These are phyloP conservation scores for Lontra canadensis DNA, from an alignment of 2,113 vertebrate genomes.

Conservation along the genomic window DNA sequence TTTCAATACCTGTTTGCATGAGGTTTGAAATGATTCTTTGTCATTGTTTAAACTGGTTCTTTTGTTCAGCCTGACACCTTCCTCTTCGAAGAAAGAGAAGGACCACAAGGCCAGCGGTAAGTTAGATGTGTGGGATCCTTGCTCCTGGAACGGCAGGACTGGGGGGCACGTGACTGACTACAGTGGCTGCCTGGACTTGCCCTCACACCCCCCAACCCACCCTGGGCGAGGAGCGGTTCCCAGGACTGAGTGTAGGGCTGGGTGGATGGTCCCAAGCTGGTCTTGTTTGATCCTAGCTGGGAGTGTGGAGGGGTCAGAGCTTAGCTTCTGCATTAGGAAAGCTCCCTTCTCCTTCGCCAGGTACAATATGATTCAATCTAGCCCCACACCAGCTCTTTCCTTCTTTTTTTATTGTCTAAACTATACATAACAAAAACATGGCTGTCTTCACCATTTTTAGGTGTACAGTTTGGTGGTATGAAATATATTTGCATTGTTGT, in stretches of 20 bases:
- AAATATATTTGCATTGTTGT: background rate
- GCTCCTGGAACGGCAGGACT: background rate
- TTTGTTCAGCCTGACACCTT: conserved; percentile 60
- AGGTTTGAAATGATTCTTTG: conserved; percentile 55
- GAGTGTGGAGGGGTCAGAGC: background rate
- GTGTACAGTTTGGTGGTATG: background rate
- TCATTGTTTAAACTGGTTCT: conserved; percentile 59
- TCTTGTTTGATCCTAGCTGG: background rate
- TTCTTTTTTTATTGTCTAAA: background rate
- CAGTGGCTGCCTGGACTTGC: background rate
- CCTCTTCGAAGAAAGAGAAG: background rate
- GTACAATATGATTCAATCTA: background rate
- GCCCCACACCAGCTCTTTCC: background rate
- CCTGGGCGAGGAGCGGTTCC: background rate
- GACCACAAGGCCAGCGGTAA: background rate
- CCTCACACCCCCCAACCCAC: background rate
- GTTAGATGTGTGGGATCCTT: conserved; percentile 59
- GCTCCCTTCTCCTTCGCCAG: background rate
- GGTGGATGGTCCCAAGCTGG: background rate
- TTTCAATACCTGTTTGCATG: conserved; percentile 36
- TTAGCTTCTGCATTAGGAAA: background rate
- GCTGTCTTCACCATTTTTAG: background rate
- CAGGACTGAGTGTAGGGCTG: too few relatives aligned
- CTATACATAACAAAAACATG: background rate
- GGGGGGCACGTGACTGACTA: conserved; percentile 46